A percentile compares a stretch with the other conserved stretches of the same genome.
phyloP scores from a whole-genome alignment of 2,113 vertebrate species.

The Phodopus roborovskii region DNA sequence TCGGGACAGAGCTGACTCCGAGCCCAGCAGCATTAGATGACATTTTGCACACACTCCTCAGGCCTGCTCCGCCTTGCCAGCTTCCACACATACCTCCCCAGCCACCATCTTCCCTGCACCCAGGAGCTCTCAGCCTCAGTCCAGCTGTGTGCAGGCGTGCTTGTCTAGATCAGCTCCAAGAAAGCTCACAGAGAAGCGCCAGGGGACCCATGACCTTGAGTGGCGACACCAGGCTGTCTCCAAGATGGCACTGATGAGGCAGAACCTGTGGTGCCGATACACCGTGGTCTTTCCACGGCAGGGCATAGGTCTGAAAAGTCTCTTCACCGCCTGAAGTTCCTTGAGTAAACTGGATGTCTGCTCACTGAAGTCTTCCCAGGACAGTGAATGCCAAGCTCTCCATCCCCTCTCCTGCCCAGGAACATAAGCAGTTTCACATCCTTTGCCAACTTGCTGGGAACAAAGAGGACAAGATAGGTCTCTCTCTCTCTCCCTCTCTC shows the following conservation, averaged over 20 bases:
- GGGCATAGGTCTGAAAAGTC: not conserved
- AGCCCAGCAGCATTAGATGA: not conserved
- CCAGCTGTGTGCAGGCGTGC: fast-evolving
- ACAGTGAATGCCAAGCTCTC: not conserved
- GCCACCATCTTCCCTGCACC: not conserved
- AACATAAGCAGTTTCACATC: not conserved
- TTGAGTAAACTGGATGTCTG: not conserved
- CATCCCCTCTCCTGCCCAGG: fast-evolving
- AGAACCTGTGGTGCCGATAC: not conserved
- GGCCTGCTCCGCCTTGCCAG: fast-evolving
- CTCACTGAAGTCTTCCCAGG: slow-evolving; percentile 18
- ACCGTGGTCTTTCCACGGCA: not conserved
- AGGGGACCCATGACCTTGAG: not conserved
- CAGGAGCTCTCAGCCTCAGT: fast-evolving
- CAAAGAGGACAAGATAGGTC: not conserved
- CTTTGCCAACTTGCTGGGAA: not conserved
- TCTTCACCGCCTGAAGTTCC: not conserved
- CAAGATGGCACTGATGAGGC: not conserved
- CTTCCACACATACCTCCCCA: fast-evolving
- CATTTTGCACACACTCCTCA: fast-evolving
- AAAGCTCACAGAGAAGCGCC: not conserved
- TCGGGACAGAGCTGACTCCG: not conserved
- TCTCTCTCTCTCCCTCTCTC: no score
- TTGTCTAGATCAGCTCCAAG: not conserved
- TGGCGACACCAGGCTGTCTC: not conserved